Evolutionary conservation across 2,888 invertebrate species (phyloP).

Genomic region (Agonopterix heracliana): DNA sequence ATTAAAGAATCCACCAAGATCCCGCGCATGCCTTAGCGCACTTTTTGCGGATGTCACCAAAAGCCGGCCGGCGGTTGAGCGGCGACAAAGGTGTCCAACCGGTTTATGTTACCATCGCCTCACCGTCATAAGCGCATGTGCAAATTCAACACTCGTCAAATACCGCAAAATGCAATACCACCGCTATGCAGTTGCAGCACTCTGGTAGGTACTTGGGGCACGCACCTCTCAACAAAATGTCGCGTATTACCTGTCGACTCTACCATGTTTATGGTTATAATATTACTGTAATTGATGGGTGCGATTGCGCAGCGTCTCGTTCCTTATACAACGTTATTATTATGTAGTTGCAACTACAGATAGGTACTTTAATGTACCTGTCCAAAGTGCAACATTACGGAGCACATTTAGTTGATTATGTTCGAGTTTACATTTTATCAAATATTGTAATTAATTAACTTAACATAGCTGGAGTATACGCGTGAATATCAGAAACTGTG

Average conservation of each 20-base stretch:
- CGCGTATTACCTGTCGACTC: conserved; percentile 24
- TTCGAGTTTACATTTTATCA: too few species aligned
- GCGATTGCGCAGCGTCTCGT: conserved; percentile 21
- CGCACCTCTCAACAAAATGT: conserved; percentile 28
- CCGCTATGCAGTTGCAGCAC: conserved; percentile 28
- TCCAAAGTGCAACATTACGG: neutral
- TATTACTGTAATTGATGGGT: conserved; percentile 28
- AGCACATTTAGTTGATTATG: too few species aligned
- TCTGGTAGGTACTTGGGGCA: conserved; percentile 20
- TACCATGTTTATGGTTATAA: conserved; percentile 25
- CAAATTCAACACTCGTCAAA: conserved; percentile 71
- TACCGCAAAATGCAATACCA: conserved; percentile 54
- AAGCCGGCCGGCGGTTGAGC: conserved; percentile 50
- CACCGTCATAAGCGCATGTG: conserved; percentile 65
- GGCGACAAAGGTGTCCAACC: conserved; percentile 67
- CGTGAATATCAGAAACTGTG: too few species aligned
- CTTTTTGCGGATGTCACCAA: conserved; percentile 73
- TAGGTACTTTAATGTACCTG: neutral
- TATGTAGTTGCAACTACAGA: neutral
- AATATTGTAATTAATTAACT: too few species aligned
- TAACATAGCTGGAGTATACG: too few species aligned
- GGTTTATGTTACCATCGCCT: conserved; percentile 64
- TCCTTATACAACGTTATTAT: conserved; percentile 1
- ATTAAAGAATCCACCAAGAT: conserved; percentile 48
- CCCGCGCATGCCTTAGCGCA: conserved; percentile 57